Base-by-base conservation (phyloP, 2,888 invertebrate genomes). In the Stegana nigrithorax region DNA sequence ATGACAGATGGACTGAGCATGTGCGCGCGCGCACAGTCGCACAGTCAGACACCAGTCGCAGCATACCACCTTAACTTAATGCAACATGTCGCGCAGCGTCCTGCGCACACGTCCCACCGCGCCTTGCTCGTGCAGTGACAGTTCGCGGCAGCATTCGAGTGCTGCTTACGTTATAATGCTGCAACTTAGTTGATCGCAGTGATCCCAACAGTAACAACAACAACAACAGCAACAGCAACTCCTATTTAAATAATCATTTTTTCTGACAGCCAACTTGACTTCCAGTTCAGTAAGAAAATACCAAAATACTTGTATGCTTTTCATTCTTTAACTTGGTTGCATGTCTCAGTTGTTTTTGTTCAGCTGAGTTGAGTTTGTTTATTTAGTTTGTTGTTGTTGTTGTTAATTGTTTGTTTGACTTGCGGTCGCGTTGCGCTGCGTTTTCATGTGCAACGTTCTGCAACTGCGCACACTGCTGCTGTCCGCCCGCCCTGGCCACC, bases 181-280 rank as follows among this genome's bases (percentile, higher is more conserved):
- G 29, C n/a, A n/a, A n/a, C n/a, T n/a, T n/a, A n/a, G n/a, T n/a
- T n/a, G n/a, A n/a, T 27, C 29, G 36, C 19, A 21, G 14, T 47
- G 47, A 47, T 47, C 47, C 27, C 26, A 25, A 12, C 51, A 12
- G 58, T 7, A 12, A 10, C 78, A 68, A 27, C 8, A 50, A 26
- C 26, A 42, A 14, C 26, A 23, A 26, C 32, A 29, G 21, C 55
- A 36, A 23, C 53, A 56, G 73, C 72, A 73, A 72, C 75, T 77
- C 75, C 77, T 79, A 81, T 81, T 81, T 83, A 80, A 81, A 80
- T 82, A 81, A 82, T 83, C 82, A 82, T 81, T 80, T 81, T 78
- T 78, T 81, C 72, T 84, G 84, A 84, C 84, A 83, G 78, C 75
- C 78, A 77, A 82, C 80, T 83, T 82, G 84, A 84, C 84, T 84